Conservation (phyloP, 2,888 invertebrate species). For the Pyrgus malvae region DNA sequence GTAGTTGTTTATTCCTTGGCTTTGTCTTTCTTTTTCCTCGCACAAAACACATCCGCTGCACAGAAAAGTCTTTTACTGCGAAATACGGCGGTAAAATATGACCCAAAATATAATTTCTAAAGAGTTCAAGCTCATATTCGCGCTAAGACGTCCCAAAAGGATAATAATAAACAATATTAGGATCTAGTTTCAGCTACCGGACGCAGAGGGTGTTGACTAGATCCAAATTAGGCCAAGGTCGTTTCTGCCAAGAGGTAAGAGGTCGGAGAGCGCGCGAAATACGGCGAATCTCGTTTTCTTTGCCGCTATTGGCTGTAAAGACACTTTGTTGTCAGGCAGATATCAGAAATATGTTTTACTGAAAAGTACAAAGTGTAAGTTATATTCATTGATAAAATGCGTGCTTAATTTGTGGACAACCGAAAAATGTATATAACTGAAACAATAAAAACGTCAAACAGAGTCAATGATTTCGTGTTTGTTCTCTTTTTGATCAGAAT, state of each 20-base stretch:
- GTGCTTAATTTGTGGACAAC: no score
- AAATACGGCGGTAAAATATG: neutral
- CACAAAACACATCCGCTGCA: no score
- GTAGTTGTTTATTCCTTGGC: no score
- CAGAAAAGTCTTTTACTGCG: neutral
- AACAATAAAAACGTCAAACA: no score
- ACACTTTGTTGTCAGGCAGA: neutral
- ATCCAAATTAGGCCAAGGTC: slow-evolving; percentile 31
- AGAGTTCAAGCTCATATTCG: neutral
- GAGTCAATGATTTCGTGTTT: no score
- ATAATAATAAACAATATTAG: slow-evolving; percentile 9
- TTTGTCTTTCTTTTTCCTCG: no score
- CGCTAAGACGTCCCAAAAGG: neutral
- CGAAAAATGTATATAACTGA: no score
- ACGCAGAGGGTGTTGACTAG: slow-evolving; percentile 2
- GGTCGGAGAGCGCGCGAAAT: slow-evolving; percentile 18
- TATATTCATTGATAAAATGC: no score
- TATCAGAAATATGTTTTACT: neutral
- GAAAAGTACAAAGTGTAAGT: no score
- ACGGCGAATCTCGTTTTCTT: slow-evolving; percentile 1
- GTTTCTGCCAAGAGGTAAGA: slow-evolving; percentile 15
- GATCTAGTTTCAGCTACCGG: slow-evolving; percentile 6
- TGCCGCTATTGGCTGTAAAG: neutral
- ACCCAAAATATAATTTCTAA: neutral
- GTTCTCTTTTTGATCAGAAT: no score